A percentile compares a stretch with the other conserved stretches of the same genome.
phyloP scores from a whole-genome alignment of 2,113 vertebrate species.

The Prionailurus viverrinus region DNA sequence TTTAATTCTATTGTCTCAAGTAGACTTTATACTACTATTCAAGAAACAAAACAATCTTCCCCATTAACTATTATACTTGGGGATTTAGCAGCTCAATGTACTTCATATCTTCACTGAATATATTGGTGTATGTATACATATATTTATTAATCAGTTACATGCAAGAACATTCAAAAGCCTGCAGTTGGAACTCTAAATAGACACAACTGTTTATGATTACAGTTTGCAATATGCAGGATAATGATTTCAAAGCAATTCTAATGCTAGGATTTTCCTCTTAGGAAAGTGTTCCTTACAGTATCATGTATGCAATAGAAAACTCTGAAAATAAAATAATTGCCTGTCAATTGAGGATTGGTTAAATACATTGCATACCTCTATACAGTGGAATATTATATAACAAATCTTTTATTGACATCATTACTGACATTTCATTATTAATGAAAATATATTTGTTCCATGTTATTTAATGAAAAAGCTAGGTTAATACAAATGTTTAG shows the following conservation, averaged over 20 bases:
- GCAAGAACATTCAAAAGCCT: background rate
- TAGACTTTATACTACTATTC: background rate
- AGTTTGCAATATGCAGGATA: background rate
- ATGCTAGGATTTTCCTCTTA: background rate
- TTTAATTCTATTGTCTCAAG: background rate
- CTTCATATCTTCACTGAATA: background rate
- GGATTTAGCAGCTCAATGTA: background rate
- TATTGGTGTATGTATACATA: background rate
- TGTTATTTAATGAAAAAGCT: background rate
- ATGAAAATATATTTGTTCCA: background rate
- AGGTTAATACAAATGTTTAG: background rate
- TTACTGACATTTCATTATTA: background rate
- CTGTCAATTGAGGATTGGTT: background rate
- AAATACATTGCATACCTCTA: background rate
- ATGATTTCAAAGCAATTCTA: background rate
- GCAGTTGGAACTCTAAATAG: background rate
- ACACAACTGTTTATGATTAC: background rate
- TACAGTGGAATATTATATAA: background rate
- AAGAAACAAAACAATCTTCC: background rate
- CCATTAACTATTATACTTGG: background rate
- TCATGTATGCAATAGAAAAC: background rate
- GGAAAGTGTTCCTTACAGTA: background rate
- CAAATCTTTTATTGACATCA: background rate
- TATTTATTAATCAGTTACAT: background rate
- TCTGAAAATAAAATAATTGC: background rate